These are phyloP conservation scores for Sigmodon hispidus DNA, from an alignment of 2,113 vertebrate genomes.

Conservation along the genomic window DNA sequence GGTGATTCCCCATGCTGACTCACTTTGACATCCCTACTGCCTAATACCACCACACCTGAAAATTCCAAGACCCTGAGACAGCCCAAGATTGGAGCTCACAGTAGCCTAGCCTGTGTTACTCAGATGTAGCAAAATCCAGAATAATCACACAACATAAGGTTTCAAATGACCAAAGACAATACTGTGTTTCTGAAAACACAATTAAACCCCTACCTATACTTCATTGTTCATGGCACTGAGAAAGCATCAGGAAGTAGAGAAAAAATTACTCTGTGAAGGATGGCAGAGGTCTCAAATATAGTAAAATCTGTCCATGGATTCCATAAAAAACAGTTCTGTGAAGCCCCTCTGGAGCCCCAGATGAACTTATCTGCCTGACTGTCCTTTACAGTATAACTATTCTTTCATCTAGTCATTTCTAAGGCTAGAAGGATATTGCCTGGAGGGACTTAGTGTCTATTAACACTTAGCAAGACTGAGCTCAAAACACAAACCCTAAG, in stretches of 20 bases:
- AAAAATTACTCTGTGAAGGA: not conserved
- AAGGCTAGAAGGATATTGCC: too few species aligned
- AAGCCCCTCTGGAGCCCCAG: not conserved
- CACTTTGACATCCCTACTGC: too few species aligned
- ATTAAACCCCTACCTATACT: too few species aligned
- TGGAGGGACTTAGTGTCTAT: not conserved
- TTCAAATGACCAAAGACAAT: not conserved
- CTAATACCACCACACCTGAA: too few species aligned
- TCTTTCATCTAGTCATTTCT: not conserved
- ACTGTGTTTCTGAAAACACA: not conserved
- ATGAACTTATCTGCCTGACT: not conserved
- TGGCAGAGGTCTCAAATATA: not conserved
- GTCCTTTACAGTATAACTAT: too few species aligned
- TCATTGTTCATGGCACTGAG: not conserved
- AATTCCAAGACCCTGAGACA: too few species aligned
- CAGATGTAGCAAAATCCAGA: too few species aligned
- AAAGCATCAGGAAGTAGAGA: not conserved
- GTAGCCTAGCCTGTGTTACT: too few species aligned
- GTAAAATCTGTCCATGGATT: too few species aligned
- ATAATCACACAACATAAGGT: too few species aligned
- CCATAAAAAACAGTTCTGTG: not conserved
- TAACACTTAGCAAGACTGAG: not conserved
- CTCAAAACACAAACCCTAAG: not conserved
- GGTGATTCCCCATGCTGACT: too few species aligned
- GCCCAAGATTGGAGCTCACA: too few species aligned